Base-by-base conservation (phyloP, 2,797 vertebrate species). In the Pteropus rufus region DNA sequence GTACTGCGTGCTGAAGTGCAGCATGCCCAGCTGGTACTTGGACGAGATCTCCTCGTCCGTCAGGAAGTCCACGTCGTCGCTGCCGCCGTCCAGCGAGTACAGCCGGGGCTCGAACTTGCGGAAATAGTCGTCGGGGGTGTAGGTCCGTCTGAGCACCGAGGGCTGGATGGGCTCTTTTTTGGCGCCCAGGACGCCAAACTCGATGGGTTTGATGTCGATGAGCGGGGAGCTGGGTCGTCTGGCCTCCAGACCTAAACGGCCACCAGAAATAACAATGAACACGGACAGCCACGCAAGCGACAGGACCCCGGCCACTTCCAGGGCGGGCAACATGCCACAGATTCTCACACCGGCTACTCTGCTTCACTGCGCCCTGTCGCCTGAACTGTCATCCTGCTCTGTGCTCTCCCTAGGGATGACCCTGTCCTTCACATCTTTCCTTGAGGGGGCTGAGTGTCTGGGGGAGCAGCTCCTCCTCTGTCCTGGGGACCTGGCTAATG, bases 1-100 rank as follows among this genome's bases (percentile, higher is more conserved):
- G 0, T 99, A 99, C 98, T 99, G 99, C 0, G 99, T 99, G 98
- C 99, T 99, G 92, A 99, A 99, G 97, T 99, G 99, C 95, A 99
- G 98, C 99, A 99, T 99, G 97, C 99, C 99, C 96, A 99, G 98
- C 95, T 99, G 99, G 97, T 99, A 99, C 95, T 98, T 99, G 0
- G 98, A 98, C 84, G 99, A 97, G 92, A 99, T 99, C 98, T 99
- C 99, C 93, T 99, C 99, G 1, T 99, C 99, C 0, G 99, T 99
- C 98, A 99, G 96, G 36, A 99, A 99, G 98, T 99, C 99, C 97
- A 99, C 97, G 4, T 99, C 99, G 5, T 99, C 99, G 0, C 98
- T 98, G 7, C 98, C 98, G 0, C 99, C 98, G 95, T 99, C 99
- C 0, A 99, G 98, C 4, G 99, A 99, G 97, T 99, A 99, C 1